Conservation (phyloP, 37 sponge, comb jelly and placozoan genomes). For the Haliclona indistincta region DNA sequence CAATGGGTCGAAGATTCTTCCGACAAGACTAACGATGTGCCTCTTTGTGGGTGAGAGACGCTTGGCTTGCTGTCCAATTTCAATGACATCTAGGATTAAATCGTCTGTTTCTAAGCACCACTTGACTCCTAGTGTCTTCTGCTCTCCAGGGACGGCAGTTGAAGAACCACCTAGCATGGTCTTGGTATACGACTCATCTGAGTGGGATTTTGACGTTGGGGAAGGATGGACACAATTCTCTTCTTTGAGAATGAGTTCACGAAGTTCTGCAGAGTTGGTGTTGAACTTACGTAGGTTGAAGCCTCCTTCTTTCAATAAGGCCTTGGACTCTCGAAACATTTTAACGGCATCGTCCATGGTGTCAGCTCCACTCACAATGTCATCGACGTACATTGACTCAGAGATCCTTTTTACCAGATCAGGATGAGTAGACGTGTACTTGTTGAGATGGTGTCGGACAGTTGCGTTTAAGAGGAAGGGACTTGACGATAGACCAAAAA, state of each 20-base stretch:
- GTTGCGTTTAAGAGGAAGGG: no score
- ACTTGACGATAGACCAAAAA: constrained; percentile 36
- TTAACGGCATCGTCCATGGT: constrained; percentile 25
- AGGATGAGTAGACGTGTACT: constrained; percentile 11
- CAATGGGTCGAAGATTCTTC: constrained; percentile 1
- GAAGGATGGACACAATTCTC: background rate
- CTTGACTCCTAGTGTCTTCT: constrained; percentile 1
- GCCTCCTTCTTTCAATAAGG: background rate
- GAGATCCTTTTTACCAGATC: background rate
- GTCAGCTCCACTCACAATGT: constrained; percentile 23
- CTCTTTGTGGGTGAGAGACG: background rate
- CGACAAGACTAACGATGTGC: background rate
- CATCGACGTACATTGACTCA: constrained; percentile 42
- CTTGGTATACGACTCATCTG: no score
- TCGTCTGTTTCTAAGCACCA: background rate
- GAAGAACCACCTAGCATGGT: constrained; percentile 5
- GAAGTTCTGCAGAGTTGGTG: constrained; percentile 9
- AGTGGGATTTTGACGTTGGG: background rate
- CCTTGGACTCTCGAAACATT: constrained; percentile 14
- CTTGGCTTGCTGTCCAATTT: background rate
- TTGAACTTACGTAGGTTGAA: constrained; percentile 26
- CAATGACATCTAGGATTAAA: background rate
- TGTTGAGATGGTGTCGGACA: constrained; percentile 22
- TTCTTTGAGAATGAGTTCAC: background rate
- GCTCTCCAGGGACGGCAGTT: constrained; percentile 6